Percentiles rank a stretch among this genome's conserved stretches.
These are phyloP conservation scores for Halcyon badia DNA, from an alignment of 2,797 vertebrate genomes.

Conservation along the genomic window DNA sequence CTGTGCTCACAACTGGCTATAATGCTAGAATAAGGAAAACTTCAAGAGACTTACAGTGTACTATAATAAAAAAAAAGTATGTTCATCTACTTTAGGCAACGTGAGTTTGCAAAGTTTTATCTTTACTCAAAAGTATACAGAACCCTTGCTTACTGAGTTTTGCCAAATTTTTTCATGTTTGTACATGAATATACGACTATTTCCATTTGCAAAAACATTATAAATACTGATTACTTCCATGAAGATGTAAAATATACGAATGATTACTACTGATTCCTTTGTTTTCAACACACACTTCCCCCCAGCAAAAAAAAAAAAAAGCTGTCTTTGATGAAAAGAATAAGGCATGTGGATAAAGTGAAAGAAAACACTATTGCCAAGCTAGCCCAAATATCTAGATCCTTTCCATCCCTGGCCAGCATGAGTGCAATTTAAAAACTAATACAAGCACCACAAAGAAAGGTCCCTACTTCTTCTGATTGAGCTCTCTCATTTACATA, in stretches of 20 bases:
- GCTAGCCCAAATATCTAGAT: background rate
- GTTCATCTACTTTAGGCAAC: background rate
- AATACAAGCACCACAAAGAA: background rate
- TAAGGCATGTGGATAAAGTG: background rate
- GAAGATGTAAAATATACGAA: background rate
- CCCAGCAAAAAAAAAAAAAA: accelerated
- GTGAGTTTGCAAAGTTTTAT: background rate
- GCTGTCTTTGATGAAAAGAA: background rate
- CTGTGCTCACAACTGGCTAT: background rate
- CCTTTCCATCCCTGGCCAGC: background rate
- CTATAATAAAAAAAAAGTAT: background rate
- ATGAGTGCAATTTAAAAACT: background rate
- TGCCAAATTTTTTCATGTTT: background rate
- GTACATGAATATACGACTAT: background rate
- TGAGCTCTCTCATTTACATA: slow-evolving; percentile 18
- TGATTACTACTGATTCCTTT: background rate
- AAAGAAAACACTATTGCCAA: background rate
- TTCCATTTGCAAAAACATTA: background rate
- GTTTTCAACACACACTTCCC: background rate
- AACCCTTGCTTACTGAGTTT: background rate
- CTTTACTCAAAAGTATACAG: background rate
- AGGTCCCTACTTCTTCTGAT: background rate
- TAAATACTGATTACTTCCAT: background rate
- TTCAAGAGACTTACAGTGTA: background rate
- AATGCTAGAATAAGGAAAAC: background rate